Evolutionary conservation across 1,140 invertebrate species (phyloP).

Genomic region (Tribolium castaneum): DNA sequence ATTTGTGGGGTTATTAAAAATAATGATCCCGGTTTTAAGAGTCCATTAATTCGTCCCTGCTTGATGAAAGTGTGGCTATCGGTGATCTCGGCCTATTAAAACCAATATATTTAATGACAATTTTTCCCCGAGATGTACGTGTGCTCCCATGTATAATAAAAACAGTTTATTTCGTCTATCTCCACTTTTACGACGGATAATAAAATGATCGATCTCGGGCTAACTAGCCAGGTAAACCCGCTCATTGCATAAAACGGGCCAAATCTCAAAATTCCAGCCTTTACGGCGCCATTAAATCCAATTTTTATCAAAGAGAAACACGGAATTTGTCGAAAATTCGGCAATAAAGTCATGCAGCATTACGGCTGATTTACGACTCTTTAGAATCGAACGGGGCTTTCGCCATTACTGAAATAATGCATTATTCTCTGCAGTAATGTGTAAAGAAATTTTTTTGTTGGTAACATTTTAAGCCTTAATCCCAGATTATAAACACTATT

Average conservation of each 20-base stretch:
- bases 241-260: conserved; percentile 12
- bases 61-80: background rate
- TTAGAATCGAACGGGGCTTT: background rate
- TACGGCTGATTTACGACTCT: conserved; percentile 16
- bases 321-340: background rate
- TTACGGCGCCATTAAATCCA: background rate
- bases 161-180: conserved; percentile 34
- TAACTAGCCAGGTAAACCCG: conserved; percentile 2
- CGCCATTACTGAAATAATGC: too few species aligned
- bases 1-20: conserved; percentile 4
- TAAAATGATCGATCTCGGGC: conserved; percentile 21
- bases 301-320: too few species aligned
- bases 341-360: conserved; percentile 18
- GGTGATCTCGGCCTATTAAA: conserved; percentile 3
- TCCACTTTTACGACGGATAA: conserved; percentile 15
- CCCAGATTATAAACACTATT: too few species aligned
- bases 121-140: conserved; percentile 7
- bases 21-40: background rate
- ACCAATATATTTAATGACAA: conserved; percentile 30
- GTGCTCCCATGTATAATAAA: conserved; percentile 13
- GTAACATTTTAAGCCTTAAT: too few species aligned
- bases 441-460: too few species aligned
- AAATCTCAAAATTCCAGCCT: conserved; percentile 7
- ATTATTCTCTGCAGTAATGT: too few species aligned
- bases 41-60: conserved; percentile 4